phyloP scores from a whole-genome alignment of 2,888 invertebrate species.

The Stenodera caucasica region DNA sequence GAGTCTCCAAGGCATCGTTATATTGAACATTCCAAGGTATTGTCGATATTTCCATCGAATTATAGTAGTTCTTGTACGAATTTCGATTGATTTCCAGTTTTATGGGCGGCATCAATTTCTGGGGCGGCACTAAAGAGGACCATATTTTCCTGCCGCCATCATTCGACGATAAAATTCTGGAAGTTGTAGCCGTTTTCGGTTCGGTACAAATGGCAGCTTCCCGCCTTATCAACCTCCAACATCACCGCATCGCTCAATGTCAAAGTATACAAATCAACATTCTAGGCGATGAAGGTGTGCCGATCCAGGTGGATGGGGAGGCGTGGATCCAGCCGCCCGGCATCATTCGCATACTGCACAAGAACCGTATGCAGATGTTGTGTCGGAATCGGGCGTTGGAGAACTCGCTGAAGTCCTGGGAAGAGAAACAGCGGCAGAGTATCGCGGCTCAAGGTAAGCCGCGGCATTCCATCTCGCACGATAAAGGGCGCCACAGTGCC shows the following conservation, averaged over 20 bases:
- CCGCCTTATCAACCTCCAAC: slow-evolving; percentile 90
- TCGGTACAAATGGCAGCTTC: slow-evolving; percentile 98
- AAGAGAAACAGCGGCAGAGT: slow-evolving; percentile 75
- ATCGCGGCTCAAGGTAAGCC: slow-evolving; percentile 58
- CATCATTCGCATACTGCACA: slow-evolving; percentile 93
- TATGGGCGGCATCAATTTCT: slow-evolving; percentile 98
- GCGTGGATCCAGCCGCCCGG: slow-evolving; percentile 98
- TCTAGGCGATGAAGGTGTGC: slow-evolving; percentile 85
- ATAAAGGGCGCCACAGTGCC: slow-evolving; percentile 50
- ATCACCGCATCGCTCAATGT: slow-evolving; percentile 96
- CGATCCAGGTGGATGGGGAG: slow-evolving; percentile 96
- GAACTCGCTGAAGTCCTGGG: slow-evolving; percentile 85
- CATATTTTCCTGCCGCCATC: slow-evolving; percentile 91
- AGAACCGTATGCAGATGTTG: slow-evolving; percentile 96
- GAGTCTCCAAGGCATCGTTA: slow-evolving; percentile 94
- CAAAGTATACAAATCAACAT: slow-evolving; percentile 96
- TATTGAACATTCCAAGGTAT: slow-evolving; percentile 94
- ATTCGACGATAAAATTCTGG: slow-evolving; percentile 93
- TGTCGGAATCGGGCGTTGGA: slow-evolving; percentile 89
- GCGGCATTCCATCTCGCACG: slow-evolving; percentile 53
- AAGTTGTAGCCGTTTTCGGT: slow-evolving; percentile 97
- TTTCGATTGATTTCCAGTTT: slow-evolving; percentile 79
- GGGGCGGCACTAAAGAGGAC: slow-evolving; percentile 92
- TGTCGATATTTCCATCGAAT: too few relatives aligned
- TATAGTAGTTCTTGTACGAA: too few relatives aligned